Base-by-base conservation (phyloP, 2,797 vertebrate genomes). In the Kryptopterus vitreolus region DNA sequence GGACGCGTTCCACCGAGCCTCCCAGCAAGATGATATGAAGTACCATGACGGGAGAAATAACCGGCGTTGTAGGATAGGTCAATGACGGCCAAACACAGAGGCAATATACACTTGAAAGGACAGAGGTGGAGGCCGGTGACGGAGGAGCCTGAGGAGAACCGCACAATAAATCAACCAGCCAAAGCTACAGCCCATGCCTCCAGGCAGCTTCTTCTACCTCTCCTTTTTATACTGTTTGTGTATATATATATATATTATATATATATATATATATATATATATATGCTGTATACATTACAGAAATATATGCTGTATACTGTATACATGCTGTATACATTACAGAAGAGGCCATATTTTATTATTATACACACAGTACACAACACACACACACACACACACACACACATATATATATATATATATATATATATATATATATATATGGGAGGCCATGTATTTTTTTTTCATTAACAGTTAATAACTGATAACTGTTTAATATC, bases 131-230 rank as follows among this genome's bases (percentile, higher is more conserved):
- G 66, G 76, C 76, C 79, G 76, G 76, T 29, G 61, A 57, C 55
- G 58, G 46, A 68, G 59, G 63, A 57, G 82, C 82, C 83, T 20
- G 68, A 84, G 80, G 83, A 75, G 38, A 52, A 82, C 20, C 58
- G 70, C 66, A 76, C 69, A 63, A 80, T 82, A 82, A 82, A 85
- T 87, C 85, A 87, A 74, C 80, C 59, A 59, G 81, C 77, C n/a
- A 43, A 59, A 78, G 73, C 38, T 24, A 48, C 46, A 76, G 68
- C 53, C 55, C 22, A 53, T 57, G 82, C 82, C 78, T 79, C 24
- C 53, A 81, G 84, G 78, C 62, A n/a, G 72, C 73, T 79, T 77
- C 70, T 15, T 81, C 63, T 26, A 7, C 78, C 43, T 53, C 46
- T 33, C 2, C 46, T 53, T 12, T 43, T 33, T 59, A 15, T 43